These are phyloP conservation scores for Xanthorhoe designata DNA, from an alignment of 2,888 invertebrate species.

Conservation along the genomic window DNA sequence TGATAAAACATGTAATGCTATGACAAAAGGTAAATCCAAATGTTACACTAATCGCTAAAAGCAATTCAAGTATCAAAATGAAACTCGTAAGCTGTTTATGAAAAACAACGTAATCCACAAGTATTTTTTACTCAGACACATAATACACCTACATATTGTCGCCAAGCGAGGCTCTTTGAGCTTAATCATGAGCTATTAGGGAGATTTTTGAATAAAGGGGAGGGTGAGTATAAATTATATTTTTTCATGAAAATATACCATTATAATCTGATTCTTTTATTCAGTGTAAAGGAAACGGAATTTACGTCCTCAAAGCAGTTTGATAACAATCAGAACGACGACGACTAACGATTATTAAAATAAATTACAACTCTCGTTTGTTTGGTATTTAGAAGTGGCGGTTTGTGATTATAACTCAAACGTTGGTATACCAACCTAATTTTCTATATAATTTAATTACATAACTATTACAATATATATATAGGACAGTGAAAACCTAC, in stretches of 20 bases:
- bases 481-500: neutral
- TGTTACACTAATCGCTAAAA: too few relatives aligned
- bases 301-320: conserved; percentile 41
- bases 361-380: neutral
- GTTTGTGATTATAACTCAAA: neutral
- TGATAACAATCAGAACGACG: conserved; percentile 40
- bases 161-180: conserved; percentile 54
- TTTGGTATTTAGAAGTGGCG: neutral
- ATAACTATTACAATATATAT: too few relatives aligned
- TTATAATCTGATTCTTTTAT: conserved; percentile 55
- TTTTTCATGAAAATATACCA: conserved; percentile 57
- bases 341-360: conserved; percentile 12
- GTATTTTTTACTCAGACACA: conserved; percentile 40
- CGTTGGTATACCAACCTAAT: neutral
- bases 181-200: conserved; percentile 64
- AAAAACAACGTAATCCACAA: conserved; percentile 33
- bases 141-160: conserved; percentile 47
- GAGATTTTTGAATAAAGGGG: conserved; percentile 55
- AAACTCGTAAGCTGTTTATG: conserved; percentile 28
- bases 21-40: too few relatives aligned
- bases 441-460: neutral
- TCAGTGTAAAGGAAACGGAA: conserved; percentile 50
- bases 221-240: conserved; percentile 51
- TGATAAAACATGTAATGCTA: too few relatives aligned
- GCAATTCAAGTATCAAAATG: conserved; percentile 20